Base-by-base conservation (phyloP, 2,888 invertebrate species). In the Shargacucullia verbasci region DNA sequence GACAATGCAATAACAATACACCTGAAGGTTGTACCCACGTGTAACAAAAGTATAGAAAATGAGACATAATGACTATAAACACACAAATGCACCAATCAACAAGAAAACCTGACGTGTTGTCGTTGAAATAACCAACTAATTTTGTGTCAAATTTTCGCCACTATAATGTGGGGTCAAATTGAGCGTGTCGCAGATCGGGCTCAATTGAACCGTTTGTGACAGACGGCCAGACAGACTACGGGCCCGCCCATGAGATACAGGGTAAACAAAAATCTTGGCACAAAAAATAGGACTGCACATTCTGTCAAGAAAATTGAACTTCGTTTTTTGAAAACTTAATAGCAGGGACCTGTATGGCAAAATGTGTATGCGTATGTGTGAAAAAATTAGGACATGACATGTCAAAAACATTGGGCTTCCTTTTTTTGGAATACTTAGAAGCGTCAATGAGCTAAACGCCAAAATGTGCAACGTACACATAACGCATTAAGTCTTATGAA, bases 201-300 rank as follows among this genome's bases (percentile, higher is more conserved):
- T 68, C 76, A 83, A 87, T 86, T 85, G 82, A 84, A 82, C 73
- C 79, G 79, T 87, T 87, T 72, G 78, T 76, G 74, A 76, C 73
- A 71, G 76, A 77, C 82, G 61, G 75, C 70, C 78, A 59, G 61
- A 73, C 75, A 76, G 74, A 67, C 76, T 46, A 41, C 45, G 33
- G 47, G 46, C 46, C 63, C 67, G 40, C 59, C 65, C 57, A 58
- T 56, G 15, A 38, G 15, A 2, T 1, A n/a, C 38, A 34, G 33
- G 59, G 55, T 61, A 38, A 9, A 64, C 50, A 71, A 10, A 12
- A 8, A 1, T 1, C 0, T 4, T 3, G 0, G 20, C 4, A 14
- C 4, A 38, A n/a, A 47, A 11, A 7, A 4, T 3, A 7, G 43
- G 43, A 43, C 14, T 31, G 2, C 2, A 11, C 12, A 20, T 20